Conservation (phyloP, 2,113 vertebrate genomes). For the Gambusia affinis region DNA sequence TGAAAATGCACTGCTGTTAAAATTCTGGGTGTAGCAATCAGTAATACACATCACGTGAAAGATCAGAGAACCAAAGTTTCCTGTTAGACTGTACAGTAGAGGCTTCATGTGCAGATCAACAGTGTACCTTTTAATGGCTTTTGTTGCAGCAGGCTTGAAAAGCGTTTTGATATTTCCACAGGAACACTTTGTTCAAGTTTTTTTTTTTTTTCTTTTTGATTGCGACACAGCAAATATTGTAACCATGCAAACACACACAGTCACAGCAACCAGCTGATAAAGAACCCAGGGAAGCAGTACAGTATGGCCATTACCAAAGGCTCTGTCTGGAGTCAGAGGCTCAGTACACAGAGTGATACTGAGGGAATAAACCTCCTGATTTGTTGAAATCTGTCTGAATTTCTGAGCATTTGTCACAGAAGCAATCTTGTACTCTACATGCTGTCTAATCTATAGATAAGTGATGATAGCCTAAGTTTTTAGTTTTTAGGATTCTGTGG, state of each 20-base stretch:
- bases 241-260: background rate
- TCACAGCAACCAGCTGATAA: background rate
- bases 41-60: background rate
- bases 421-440: background rate
- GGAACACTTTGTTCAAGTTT: conserved; percentile 11
- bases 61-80: background rate
- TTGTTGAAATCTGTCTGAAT: background rate
- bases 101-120: background rate
- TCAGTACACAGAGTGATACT: background rate
- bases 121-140: background rate
- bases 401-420: background rate
- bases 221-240: conserved; percentile 2
- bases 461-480: too few species aligned
- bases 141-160: background rate
- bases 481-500: background rate
- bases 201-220: background rate
- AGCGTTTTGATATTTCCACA: conserved; percentile 1
- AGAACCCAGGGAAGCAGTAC: background rate
- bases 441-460: background rate
- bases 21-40: background rate
- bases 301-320: background rate
- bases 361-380: background rate
- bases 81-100: background rate
- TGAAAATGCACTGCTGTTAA: background rate
- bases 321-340: background rate